Conservation (phyloP, 2,113 vertebrate species). For the Ochotona princeps region DNA sequence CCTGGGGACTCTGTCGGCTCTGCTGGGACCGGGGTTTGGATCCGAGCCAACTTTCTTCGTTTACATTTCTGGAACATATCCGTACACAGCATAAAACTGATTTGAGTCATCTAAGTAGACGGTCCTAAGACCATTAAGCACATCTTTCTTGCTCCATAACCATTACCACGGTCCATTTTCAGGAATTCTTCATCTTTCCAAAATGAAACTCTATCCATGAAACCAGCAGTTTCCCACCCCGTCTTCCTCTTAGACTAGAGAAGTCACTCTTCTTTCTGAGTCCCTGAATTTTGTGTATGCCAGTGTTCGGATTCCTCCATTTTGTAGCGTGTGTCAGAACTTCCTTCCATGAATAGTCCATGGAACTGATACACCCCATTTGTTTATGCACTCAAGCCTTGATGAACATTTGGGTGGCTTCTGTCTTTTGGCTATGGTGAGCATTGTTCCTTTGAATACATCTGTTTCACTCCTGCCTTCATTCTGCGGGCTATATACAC, state of each 20-base stretch:
- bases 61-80: background rate
- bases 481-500: background rate
- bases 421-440: background rate
- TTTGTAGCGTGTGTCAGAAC: background rate
- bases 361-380: background rate
- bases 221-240: background rate
- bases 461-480: background rate
- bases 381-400: background rate
- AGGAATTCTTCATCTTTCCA: background rate
- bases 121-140: background rate
- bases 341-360: background rate
- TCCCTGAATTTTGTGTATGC: too few species aligned
- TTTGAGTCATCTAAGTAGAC: background rate
- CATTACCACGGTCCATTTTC: background rate
- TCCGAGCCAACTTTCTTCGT: background rate
- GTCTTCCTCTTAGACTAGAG: background rate
- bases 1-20: background rate
- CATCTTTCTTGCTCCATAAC: background rate
- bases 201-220: background rate
- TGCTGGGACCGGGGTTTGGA: background rate
- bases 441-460: background rate
- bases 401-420: background rate
- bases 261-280: background rate
- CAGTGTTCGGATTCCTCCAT: background rate
- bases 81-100: background rate